These are phyloP conservation scores for Synaphobranchus kaupii DNA, from an alignment of 2,797 vertebrate genomes.

Conservation along the genomic window DNA sequence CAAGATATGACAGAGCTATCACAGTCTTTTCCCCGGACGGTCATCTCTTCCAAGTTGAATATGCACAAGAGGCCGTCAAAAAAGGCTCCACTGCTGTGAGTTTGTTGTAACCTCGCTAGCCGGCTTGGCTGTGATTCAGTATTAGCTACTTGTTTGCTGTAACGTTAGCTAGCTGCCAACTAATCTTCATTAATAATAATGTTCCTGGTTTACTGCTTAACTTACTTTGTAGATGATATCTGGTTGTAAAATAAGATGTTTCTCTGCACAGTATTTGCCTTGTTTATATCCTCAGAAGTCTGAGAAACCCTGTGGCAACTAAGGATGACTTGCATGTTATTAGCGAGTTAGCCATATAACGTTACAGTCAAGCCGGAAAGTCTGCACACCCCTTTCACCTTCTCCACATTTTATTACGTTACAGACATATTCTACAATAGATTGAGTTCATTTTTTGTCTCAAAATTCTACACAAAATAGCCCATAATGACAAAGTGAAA, in stretches of 20 bases:
- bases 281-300: background rate
- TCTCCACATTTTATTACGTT: too few species aligned
- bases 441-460: too few species aligned
- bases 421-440: too few species aligned
- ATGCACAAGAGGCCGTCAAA: constrained; percentile 88
- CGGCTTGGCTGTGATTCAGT: constrained; percentile 7
- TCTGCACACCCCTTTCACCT: too few species aligned
- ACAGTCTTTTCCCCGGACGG: constrained; percentile 88
- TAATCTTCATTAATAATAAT: constrained; percentile 43
- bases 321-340: constrained; percentile 59
- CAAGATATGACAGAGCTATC: constrained; percentile 86
- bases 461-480: too few species aligned
- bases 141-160: background rate
- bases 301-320: background rate
- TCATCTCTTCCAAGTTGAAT: constrained; percentile 89
- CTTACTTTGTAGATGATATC: background rate
- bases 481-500: too few species aligned
- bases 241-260: background rate
- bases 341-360: constrained; percentile 39
- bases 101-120: constrained; percentile 39
- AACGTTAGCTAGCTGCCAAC: background rate
- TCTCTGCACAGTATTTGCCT: background rate
- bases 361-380: too few species aligned
- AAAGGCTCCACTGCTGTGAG: constrained; percentile 88
- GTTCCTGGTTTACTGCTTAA: background rate